phyloP scores from a whole-genome alignment of 2,888 invertebrate species.

The Agriopis marginaria region DNA sequence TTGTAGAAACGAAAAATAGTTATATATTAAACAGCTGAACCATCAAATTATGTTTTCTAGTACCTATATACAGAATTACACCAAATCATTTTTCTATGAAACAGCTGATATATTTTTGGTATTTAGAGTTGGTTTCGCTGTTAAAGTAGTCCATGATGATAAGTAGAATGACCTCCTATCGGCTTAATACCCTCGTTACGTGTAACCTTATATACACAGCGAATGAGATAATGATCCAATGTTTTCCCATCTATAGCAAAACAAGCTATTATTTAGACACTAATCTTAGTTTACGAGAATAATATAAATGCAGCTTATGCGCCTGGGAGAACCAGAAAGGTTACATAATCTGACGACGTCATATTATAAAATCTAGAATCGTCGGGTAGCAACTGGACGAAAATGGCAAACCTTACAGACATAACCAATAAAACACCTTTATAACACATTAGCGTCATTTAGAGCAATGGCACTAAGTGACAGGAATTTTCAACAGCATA shows the following conservation, averaged over 20 bases:
- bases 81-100: no score
- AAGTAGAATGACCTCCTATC: no score
- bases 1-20: no score
- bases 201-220: neutral
- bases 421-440: slow-evolving; percentile 20
- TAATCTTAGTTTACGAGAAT: slow-evolving; percentile 16
- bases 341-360: slow-evolving; percentile 32
- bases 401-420: slow-evolving; percentile 24
- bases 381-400: slow-evolving; percentile 35
- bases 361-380: slow-evolving; percentile 33
- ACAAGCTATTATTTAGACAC: slow-evolving; percentile 15
- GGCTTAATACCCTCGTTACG: no score
- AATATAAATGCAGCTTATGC: slow-evolving; percentile 8
- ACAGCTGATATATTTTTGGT: no score
- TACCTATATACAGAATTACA: no score
- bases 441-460: slow-evolving; percentile 23
- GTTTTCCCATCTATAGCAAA: slow-evolving; percentile 17
- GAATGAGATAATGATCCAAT: slow-evolving; percentile 18
- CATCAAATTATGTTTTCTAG: no score
- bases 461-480: slow-evolving; percentile 33
- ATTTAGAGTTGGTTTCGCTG: no score
- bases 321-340: slow-evolving; percentile 16
- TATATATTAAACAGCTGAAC: no score
- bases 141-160: no score
- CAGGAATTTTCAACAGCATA: slow-evolving; percentile 40